Conservation (phyloP, 2,888 invertebrate genomes). For the Sarcophaga variegata region DNA sequence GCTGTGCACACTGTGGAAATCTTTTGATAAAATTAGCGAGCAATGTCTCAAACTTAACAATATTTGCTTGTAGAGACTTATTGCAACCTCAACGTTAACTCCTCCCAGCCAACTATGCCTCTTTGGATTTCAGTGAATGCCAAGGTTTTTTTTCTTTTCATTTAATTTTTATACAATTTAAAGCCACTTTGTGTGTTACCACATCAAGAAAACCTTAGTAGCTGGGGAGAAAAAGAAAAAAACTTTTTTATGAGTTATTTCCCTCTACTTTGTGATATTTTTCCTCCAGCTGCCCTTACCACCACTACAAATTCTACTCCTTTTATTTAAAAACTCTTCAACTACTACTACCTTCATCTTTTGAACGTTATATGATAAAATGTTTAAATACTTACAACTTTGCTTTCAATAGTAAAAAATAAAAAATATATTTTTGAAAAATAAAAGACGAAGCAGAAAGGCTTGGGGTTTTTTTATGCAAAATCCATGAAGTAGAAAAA, state of each 20-base stretch:
- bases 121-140: conserved; percentile 18
- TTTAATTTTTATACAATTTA: conserved; percentile 60
- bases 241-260: conserved; percentile 52
- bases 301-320: conserved; percentile 1
- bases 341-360: conserved; percentile 6
- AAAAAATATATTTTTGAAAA: background rate
- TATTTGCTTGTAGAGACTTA: conserved; percentile 24
- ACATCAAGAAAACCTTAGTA: conserved; percentile 63
- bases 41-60: conserved; percentile 62
- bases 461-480: conserved; percentile 70
- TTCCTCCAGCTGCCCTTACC: background rate
- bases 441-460: conserved; percentile 15
- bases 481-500: conserved; percentile 73
- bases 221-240: background rate
- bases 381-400: conserved; percentile 67
- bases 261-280: conserved; percentile 6
- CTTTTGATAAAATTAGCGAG: conserved; percentile 72
- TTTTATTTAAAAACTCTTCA: background rate
- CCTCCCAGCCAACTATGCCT: conserved; percentile 16
- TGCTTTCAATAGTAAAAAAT: conserved; percentile 11
- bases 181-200: conserved; percentile 67
- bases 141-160: background rate
- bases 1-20: background rate
- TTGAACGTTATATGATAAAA: conserved; percentile 55
- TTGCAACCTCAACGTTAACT: conserved; percentile 4